Evolutionary conservation across 2,888 invertebrate species (phyloP), one percentile per base, ranked within the genome.

Genomic region (Drosophila atripex): DNA sequence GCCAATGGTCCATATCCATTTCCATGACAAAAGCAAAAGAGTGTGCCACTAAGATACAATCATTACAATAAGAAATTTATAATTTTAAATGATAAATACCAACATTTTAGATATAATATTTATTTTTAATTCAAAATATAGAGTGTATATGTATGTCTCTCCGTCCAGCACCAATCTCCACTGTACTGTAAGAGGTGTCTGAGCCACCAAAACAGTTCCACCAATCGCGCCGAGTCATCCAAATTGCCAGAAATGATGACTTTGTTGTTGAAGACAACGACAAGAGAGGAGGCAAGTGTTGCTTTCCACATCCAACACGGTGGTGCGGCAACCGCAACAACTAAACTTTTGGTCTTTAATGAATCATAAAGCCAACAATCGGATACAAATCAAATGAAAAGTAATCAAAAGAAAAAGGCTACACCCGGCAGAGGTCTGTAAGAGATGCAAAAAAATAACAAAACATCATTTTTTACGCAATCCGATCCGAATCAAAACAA

Each of bases 321-420:
- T 18, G 1, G 18, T 18, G 18, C 18, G 18, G 18, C 18, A 35
- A 43, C 12, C 5, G 21, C 8, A 11, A 8, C 39, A 41, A 28
- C 54, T 16, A 30, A 64, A 39, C 39, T n/a, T 4, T 4, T 9
- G 3, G 43, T 58, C 69, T 70, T 47, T 21, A 71, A 53, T 71
- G 71, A 52, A 47, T 45, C 69, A 70, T 30, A 28, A 53, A 59
- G 49, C 41, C 9, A 53, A 58, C 71, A 71, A 69, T 69, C 52
- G 69, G 52, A 70, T 53, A 59, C 52, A 70, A 71, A 59, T 69
- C 71, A 70, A 53, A 71, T 59, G 25, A 45, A 71, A 70, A 50
- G 45, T 45, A 59, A 53, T 64, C 43, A 23, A 18, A 46, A 16
- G 45, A 38, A 59, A 47, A 18, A 18, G 38, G 46, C 28, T 45